phyloP scores from a whole-genome alignment of 2,888 invertebrate species.

The Panopea generosa region DNA sequence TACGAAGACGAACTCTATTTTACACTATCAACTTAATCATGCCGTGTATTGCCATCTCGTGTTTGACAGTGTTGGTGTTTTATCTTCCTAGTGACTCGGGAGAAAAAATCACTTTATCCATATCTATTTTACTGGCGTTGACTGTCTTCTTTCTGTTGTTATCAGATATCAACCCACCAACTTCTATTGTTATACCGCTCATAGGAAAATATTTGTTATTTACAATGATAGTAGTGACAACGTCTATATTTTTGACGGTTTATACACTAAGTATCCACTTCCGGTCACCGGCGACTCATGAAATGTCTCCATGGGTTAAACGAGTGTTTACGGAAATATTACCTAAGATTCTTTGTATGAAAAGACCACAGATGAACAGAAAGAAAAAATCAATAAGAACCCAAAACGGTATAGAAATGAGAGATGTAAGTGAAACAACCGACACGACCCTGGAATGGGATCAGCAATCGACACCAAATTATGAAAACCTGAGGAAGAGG shows the following conservation, averaged over 20 bases:
- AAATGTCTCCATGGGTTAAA: conserved; percentile 98
- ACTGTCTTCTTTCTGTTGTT: conserved; percentile 99
- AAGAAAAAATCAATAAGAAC: conserved; percentile 64
- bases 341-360: conserved; percentile 95
- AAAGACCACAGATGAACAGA: conserved; percentile 88
- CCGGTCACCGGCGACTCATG: conserved; percentile 98
- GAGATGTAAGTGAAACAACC: conserved; percentile 58
- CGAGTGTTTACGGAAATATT: conserved; percentile 97
- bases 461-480: conserved; percentile 3
- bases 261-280: conserved; percentile 98
- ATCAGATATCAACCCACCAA: conserved; percentile 99
- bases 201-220: conserved; percentile 97
- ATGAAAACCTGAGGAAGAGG: conserved; percentile 40
- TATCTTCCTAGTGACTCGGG: conserved; percentile 99
- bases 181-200: conserved; percentile 97
- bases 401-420: conserved; percentile 78
- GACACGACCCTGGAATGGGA: neutral
- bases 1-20: conserved; percentile 90
- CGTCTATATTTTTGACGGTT: conserved; percentile 97
- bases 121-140: conserved; percentile 98
- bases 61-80: conserved; percentile 97
- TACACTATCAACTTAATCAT: conserved; percentile 98
- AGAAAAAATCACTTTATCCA: conserved; percentile 97
- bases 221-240: conserved; percentile 98
- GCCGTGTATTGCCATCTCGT: conserved; percentile 97